Evolutionary conservation across 1,140 invertebrate species (phyloP), one percentile per base, ranked within the genome.

Genomic region (Oreohelix idahoensis): DNA sequence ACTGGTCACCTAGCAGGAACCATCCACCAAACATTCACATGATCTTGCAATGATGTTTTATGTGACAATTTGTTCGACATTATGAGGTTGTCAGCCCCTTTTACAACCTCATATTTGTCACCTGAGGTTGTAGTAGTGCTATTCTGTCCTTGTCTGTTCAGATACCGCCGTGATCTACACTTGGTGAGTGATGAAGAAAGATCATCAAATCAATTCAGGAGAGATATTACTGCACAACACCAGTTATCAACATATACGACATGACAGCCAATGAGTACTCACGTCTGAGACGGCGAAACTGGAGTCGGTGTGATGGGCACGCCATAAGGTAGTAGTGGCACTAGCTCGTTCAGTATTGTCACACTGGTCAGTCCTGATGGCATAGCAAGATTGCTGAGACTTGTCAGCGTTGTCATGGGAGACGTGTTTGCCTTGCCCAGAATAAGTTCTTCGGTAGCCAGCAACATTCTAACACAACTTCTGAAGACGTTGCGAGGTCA

Each of bases 201-300:
- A 58, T 2, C 8, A 26, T 4, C 51, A 58, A 20, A 58, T 20
- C 15, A 23, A 26, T 58, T 58, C 23, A 23, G 20, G 51, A 23
- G 17, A 58, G 23, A 26, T 5, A 5, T 8, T 45, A 45, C 5
- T 45, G 5, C 15, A 5, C 5, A 45, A 45, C 15, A 45, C 15
- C 15, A 8, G 5, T 45, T 45, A 8, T 45, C 42, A 8, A 15
- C 53, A 15, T n/a, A 58, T n/a, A n/a, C n/a, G 20, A 58, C 4
- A 20, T 23, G 53, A 58, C 53, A 58, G 5, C n/a, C n/a, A 66
- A 29, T 4, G 39, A 53, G n/a, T 76, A 76, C 74, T 76, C 74
- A 76, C 74, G 74, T 76, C 29, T 76, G 74, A 17, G 74, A 76
- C 15, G 74, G 74, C 23, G 74, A 76, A 10, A 76, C 74, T 29